phyloP scores from a whole-genome alignment of 2,797 vertebrate species.

The Miichthys miiuy region DNA sequence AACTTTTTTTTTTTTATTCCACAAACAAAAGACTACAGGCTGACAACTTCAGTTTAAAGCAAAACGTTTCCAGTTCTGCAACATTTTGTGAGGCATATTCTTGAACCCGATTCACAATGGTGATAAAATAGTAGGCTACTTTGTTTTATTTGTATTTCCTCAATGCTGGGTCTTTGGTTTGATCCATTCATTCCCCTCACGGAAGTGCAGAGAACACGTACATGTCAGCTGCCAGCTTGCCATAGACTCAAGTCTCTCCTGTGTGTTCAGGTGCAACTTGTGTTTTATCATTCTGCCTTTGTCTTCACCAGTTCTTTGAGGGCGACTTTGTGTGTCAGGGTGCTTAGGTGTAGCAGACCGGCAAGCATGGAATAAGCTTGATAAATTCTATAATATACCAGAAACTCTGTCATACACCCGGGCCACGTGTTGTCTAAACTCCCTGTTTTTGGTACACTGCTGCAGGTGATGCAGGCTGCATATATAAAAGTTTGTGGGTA shows the following conservation, averaged over 20 bases:
- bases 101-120: background rate
- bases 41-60: background rate
- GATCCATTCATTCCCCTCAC: background rate
- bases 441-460: conserved; percentile 43
- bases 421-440: conserved; percentile 35
- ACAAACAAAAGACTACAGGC: background rate
- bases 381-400: conserved; percentile 17
- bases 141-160: background rate
- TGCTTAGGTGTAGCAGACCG: conserved; percentile 22
- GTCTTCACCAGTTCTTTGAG: conserved; percentile 7
- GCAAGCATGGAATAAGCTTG: background rate
- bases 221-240: background rate
- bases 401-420: conserved; percentile 22
- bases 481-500: conserved; percentile 45
- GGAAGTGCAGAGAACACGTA: background rate
- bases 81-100: background rate
- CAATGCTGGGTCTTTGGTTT: background rate
- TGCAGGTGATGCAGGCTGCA: conserved; percentile 59
- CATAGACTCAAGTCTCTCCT: background rate
- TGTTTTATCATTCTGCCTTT: conserved; percentile 23
- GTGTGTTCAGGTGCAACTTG: background rate
- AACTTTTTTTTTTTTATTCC: background rate
- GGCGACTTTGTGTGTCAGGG: background rate
- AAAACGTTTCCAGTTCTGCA: background rate
- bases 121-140: background rate